Base-by-base conservation (phyloP, 64 coral and sea anemone genomes). In the Orbicella faveolata region DNA sequence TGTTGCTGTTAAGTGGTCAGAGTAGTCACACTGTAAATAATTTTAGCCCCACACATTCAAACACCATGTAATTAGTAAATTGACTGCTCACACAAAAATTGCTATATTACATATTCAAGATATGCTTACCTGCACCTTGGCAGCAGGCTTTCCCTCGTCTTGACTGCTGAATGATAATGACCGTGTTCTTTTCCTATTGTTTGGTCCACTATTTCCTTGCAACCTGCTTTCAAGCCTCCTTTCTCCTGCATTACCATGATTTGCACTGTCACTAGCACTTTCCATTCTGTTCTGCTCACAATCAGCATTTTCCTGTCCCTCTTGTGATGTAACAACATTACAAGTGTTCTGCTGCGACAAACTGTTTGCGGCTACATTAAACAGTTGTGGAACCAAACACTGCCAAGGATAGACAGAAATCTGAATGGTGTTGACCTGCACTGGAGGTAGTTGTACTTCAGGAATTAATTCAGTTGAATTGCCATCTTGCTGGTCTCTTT, bases 331-430 rank as follows among this genome's bases (percentile, higher is more conserved):
- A 23, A 21, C 12, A 85, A 85, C 39, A 44, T 30, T 23, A 53
- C 3, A 72, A 52, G 64, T 33, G 23, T 17, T 23, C 18, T 41
- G 18, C 21, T 48, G 82, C 1, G 36, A 26, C 9, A 41, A 51
- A 44, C 14, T 21, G 36, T n/a, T 53, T 26, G 23, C 61, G 65
- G 77, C 59, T 55, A 80, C 33, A 21, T 36, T 86, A 37, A 79
- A 87, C 21, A 96, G 35, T 54, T 93, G 92, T 33, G 97, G 97
- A 23, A 99, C 66, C 15, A 99, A 78, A 19, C 85, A 90, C 63
- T 81, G 91, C 91, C 89, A 96, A 2, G 97, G 97, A 54, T 91
- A 94, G 2, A 99, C 83, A 23, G 94, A 84, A 37, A 95, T 89
- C 64, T 90, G 54, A 65, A 99, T 68, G 2, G 88, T 84, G 68